Conservation (phyloP, 2,888 invertebrate species). For the Agonopterix subpropinquella region DNA sequence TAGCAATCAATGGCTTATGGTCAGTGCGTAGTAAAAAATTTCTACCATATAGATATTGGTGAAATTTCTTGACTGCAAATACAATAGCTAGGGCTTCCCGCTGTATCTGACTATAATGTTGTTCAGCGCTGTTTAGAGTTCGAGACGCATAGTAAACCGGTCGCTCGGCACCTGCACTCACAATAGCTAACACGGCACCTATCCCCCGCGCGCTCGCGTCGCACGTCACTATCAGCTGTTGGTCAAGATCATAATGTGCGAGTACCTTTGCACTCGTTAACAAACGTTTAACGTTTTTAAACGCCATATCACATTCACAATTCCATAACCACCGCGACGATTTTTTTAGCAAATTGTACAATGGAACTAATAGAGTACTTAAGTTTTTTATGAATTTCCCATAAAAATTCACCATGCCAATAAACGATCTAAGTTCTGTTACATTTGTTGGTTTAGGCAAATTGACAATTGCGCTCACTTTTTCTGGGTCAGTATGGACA, state of each 20-base stretch:
- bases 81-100: conserved; percentile 10
- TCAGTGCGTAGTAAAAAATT: conserved; percentile 9
- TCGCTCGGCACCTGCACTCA: conserved; percentile 5
- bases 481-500: neutral
- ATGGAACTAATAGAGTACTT: conserved; percentile 8
- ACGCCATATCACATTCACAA: conserved; percentile 2
- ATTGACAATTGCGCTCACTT: conserved; percentile 11
- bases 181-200: conserved; percentile 10
- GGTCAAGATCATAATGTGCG: conserved; percentile 8
- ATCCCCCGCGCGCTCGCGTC: conserved; percentile 2
- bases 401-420: conserved; percentile 8
- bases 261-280: conserved; percentile 7
- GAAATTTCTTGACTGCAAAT: neutral
- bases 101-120: conserved; percentile 8
- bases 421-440: conserved; percentile 14
- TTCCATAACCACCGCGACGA: conserved; percentile 5
- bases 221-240: conserved; percentile 10
- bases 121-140: conserved; percentile 2
- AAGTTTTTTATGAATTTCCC: conserved; percentile 13
- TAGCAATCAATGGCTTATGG: conserved; percentile 10
- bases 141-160: conserved; percentile 10
- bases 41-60: conserved; percentile 1
- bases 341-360: conserved; percentile 10
- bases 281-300: conserved; percentile 5
- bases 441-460: conserved; percentile 10